Conservation (phyloP, 2,797 vertebrate genomes). For the Spinibarbus caldwelli region DNA sequence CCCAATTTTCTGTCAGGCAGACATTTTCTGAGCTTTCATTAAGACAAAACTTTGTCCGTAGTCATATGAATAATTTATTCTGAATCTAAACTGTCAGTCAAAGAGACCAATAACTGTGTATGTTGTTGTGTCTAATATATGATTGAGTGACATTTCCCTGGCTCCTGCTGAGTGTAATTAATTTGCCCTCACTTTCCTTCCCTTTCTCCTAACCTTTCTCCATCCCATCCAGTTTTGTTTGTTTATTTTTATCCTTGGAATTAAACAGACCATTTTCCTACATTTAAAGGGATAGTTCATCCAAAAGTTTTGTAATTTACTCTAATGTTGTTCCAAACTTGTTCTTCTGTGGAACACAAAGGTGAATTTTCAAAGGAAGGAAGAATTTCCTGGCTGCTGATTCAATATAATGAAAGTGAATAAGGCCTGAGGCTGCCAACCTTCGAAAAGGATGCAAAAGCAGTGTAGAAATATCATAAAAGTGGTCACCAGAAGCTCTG, state of each 20-base stretch:
- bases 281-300: not conserved
- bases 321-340: not conserved
- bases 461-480: not conserved
- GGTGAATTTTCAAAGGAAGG: not conserved
- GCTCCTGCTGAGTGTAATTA: not conserved
- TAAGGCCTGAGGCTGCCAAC: not conserved
- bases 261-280: not conserved
- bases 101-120: conserved; percentile 10
- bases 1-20: not conserved
- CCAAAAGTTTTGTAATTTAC: not conserved
- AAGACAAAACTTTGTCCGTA: not conserved
- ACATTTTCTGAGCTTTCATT: not conserved
- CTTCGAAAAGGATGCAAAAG: not conserved
- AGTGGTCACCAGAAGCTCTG: not conserved
- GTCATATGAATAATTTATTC: not conserved
- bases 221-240: not conserved
- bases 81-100: conserved; percentile 6
- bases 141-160: not conserved
- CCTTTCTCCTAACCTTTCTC: not conserved
- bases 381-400: not conserved
- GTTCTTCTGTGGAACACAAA: not conserved
- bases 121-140: not conserved
- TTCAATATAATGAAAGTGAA: not conserved
- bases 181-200: not conserved
- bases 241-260: not conserved